phyloP scores from a whole-genome alignment of 2,113 vertebrate genomes.

The Coregonus clupeaformis region DNA sequence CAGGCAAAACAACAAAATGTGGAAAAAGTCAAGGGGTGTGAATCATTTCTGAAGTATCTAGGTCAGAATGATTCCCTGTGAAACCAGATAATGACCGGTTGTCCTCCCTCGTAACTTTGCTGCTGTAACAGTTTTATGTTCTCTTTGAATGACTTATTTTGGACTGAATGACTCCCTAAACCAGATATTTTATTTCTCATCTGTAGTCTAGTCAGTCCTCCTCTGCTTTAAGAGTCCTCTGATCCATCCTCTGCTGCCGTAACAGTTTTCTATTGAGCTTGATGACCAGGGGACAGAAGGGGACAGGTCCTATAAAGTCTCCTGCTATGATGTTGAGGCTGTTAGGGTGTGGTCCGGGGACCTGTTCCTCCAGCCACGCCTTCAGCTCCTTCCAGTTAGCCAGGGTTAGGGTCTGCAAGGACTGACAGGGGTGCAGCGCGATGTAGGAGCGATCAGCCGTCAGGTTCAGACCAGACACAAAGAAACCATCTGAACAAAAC shows the following conservation, averaged over 20 bases:
- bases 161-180: too few species aligned
- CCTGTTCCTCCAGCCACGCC: constrained; percentile 81
- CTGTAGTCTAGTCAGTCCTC: neutral
- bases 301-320: constrained; percentile 79
- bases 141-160: too few species aligned
- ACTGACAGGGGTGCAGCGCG: constrained; percentile 65
- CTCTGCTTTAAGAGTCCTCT: too few species aligned
- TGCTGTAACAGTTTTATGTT: too few species aligned
- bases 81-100: too few species aligned
- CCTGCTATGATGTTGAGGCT: constrained; percentile 88
- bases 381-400: constrained; percentile 70
- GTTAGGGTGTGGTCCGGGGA: constrained; percentile 67
- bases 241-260: constrained; percentile 11
- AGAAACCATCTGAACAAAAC: constrained; percentile 78
- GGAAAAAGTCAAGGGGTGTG: too few species aligned
- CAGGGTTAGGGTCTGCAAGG: constrained; percentile 76
- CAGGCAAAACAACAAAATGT: too few species aligned
- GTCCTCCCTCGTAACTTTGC: too few species aligned
- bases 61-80: too few species aligned
- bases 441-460: constrained; percentile 80
- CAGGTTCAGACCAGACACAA: constrained; percentile 86
- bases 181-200: neutral
- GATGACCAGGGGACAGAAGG: constrained; percentile 80
- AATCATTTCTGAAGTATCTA: too few species aligned
- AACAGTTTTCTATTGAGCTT: constrained; percentile 78